Conservation (phyloP, 2,797 vertebrate species). For the Etheostoma perlongum region DNA sequence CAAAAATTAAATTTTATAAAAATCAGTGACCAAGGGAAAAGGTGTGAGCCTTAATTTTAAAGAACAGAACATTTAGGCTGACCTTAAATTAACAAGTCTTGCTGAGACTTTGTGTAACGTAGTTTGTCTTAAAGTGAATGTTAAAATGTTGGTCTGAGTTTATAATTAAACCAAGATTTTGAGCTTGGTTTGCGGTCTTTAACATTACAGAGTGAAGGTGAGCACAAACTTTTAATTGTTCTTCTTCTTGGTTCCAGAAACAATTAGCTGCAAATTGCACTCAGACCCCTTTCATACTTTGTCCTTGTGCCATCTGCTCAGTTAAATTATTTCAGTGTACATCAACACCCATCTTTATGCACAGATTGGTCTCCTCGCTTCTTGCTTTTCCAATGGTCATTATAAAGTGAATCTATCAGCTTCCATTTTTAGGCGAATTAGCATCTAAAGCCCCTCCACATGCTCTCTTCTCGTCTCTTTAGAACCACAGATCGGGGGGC, state of each 20-base stretch:
- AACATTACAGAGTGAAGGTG: constrained; percentile 10
- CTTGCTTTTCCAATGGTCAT: constrained; percentile 60
- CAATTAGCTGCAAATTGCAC: constrained; percentile 23
- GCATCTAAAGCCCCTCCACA: constrained; percentile 58
- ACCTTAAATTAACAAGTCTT: not conserved
- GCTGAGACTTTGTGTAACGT: not conserved
- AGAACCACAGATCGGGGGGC: constrained; percentile 45
- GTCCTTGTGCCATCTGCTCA: constrained; percentile 17
- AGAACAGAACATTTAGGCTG: no score
- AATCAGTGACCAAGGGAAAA: not conserved
- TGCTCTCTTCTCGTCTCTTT: constrained; percentile 49
- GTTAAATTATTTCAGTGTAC: constrained; percentile 29
- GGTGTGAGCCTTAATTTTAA: no score
- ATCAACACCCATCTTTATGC: constrained; percentile 33
- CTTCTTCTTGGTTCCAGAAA: constrained; percentile 20
- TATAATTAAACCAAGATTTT: constrained; percentile 1
- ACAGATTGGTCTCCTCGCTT: constrained; percentile 53
- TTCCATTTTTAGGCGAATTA: constrained; percentile 74
- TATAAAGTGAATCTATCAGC: constrained; percentile 71
- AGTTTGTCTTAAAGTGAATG: not conserved
- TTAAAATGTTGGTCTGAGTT: constrained; percentile 12
- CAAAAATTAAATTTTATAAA: no score
- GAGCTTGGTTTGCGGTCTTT: constrained; percentile 18
- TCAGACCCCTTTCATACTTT: constrained; percentile 14
- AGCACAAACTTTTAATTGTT: constrained; percentile 33